Evolutionary conservation across 2,797 vertebrate species (phyloP), one percentile per base, ranked within the genome.

Genomic region (Hippoglossus hippoglossus): DNA sequence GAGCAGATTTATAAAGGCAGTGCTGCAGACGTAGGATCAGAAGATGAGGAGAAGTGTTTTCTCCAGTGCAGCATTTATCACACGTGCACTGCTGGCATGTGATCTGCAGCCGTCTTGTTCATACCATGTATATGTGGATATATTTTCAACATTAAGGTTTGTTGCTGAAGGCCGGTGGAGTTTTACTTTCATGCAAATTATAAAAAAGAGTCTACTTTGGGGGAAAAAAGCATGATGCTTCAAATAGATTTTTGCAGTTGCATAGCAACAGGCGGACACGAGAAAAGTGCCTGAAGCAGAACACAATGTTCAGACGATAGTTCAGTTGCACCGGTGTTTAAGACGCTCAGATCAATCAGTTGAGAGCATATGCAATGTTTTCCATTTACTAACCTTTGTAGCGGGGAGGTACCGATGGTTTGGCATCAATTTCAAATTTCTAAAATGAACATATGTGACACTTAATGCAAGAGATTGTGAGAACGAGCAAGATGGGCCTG

Each of bases 191-290:
- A 46, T 46, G 44, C 16, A 65, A 36, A 41, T 70, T 34, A 56
- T 56, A 75, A 22, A 67, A 77, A 75, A 79, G 58, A 67, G 53
- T 73, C 53, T 25, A 22, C 67, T 68, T 75, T 63, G 63, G 34
- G 66, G 65, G 55, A 65, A 50, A 67, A 71, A 71, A 65, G 36
- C 63, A 36, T 16, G 6, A 13, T 41, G 44, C 71, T 71, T 81
- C 54, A 77, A 77, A 82, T 88, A 70, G 76, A 81, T 59, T 64
- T 72, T 72, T 75, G 16, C 49, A 41, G 82, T 87, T 77, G 77
- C 81, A 68, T 68, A 62, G 86, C 86, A 84, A 88, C 84, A 75
- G 55, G 57, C 76, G 68, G 71, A 79, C 18, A 70, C 5, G 6
- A 41, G 26, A 57, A 60, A 62, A 56, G 19, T 34, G 51, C 34